Conservation (phyloP, 2,888 invertebrate genomes). For the Dolichomitus sp. region DNA sequence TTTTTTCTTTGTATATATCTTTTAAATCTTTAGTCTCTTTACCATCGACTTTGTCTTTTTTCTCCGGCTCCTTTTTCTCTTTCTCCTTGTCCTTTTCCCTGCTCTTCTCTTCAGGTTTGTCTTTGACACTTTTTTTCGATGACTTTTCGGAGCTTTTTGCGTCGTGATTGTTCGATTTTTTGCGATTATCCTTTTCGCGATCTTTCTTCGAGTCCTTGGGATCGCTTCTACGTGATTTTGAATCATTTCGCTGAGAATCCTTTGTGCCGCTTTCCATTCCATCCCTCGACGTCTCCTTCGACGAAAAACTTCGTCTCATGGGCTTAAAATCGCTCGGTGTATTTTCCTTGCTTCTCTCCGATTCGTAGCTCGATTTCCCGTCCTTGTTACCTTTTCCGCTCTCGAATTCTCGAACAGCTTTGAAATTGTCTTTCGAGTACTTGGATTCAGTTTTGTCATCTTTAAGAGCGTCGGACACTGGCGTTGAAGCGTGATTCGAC, state of each 20-base stretch:
- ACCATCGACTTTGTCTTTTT: slow-evolving; percentile 75
- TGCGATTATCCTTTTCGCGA: slow-evolving; percentile 45
- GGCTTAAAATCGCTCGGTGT: slow-evolving; percentile 69
- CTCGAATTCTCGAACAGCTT: slow-evolving; percentile 78
- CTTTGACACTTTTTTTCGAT: slow-evolving; percentile 43
- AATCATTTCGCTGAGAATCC: slow-evolving; percentile 72
- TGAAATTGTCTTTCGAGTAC: slow-evolving; percentile 80
- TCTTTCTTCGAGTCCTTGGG: slow-evolving; percentile 57
- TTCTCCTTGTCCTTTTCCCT: slow-evolving; percentile 67
- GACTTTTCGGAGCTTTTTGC: slow-evolving; percentile 30
- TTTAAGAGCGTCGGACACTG: slow-evolving; percentile 74
- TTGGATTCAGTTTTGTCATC: slow-evolving; percentile 80
- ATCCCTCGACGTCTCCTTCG: slow-evolving; percentile 81
- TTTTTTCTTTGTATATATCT: slow-evolving; percentile 85
- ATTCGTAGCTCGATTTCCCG: slow-evolving; percentile 71
- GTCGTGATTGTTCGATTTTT: slow-evolving; percentile 8
- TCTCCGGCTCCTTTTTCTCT: slow-evolving; percentile 76
- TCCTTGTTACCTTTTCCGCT: slow-evolving; percentile 71
- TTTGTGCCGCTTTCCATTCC: slow-evolving; percentile 76
- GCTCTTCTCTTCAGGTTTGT: slow-evolving; percentile 64
- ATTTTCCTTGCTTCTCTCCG: slow-evolving; percentile 28
- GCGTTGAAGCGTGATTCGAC: slow-evolving; percentile 84
- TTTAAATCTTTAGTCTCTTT: slow-evolving; percentile 82
- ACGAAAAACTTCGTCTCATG: slow-evolving; percentile 73
- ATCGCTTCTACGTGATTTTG: slow-evolving; percentile 70